These are phyloP conservation scores for Strix aluco DNA, from an alignment of 2,113 vertebrate genomes.

Conservation along the genomic window DNA sequence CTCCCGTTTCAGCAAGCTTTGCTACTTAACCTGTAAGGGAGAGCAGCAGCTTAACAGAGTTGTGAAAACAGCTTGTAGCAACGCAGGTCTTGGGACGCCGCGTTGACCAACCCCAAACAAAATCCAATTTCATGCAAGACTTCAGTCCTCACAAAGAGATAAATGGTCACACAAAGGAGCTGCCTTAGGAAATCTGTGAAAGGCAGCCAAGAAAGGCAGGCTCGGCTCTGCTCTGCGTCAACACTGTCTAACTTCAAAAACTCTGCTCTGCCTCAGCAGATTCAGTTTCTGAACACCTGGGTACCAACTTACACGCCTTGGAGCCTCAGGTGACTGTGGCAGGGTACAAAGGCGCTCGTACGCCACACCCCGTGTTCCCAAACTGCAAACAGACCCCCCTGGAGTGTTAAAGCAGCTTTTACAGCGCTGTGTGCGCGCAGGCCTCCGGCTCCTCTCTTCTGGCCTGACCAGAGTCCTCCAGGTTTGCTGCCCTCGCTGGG, in stretches of 20 bases:
- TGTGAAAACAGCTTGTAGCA: not conserved
- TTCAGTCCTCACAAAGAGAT: not conserved
- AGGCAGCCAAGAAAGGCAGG: not conserved
- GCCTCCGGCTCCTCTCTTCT: not conserved
- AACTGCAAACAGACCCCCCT: accelerated
- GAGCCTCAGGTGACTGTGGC: not conserved
- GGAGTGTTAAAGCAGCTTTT: not conserved
- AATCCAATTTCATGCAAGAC: not conserved
- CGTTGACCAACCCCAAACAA: not conserved
- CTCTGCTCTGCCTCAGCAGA: not conserved
- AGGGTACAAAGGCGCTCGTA: not conserved
- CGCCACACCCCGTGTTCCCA: accelerated
- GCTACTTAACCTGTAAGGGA: not conserved
- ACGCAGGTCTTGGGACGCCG: not conserved
- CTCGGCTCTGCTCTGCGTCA: not conserved
- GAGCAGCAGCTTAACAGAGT: not conserved
- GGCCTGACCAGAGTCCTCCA: not conserved
- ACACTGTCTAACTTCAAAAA: accelerated
- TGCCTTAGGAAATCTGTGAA: not conserved
- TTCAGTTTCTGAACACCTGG: not conserved
- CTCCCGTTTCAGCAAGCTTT: not conserved
- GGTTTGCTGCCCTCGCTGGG: not conserved
- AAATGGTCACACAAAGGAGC: not conserved
- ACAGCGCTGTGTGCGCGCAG: not conserved
- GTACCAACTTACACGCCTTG: accelerated